phyloP scores from a whole-genome alignment of 2,113 vertebrate species.

The Serilophus lunatus region DNA sequence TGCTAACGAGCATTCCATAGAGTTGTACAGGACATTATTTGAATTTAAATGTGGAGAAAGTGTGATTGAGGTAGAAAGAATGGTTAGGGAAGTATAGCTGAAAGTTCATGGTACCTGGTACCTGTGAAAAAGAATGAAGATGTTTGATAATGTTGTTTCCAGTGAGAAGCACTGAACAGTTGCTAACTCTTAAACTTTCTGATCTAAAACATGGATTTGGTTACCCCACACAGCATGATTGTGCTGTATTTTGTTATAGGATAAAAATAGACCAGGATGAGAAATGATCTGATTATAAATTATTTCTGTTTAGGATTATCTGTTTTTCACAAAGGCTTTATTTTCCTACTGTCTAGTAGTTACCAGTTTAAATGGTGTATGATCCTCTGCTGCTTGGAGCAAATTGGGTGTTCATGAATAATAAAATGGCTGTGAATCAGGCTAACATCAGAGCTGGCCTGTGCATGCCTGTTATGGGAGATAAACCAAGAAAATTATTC shows the following conservation, averaged over 20 bases:
- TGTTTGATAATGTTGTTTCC: neutral
- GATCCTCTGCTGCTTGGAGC: neutral
- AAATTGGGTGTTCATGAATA: conserved; percentile 1
- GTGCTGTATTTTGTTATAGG: neutral
- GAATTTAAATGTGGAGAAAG: neutral
- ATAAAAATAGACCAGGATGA: neutral
- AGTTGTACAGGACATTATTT: neutral
- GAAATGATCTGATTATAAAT: neutral
- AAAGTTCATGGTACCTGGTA: neutral
- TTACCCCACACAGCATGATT: neutral
- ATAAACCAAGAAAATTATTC: neutral
- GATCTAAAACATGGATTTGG: neutral
- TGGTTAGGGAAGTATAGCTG: neutral
- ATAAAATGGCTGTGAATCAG: conserved; percentile 6
- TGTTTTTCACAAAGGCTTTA: neutral
- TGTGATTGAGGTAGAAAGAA: neutral
- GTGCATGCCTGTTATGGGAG: neutral
- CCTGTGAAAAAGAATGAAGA: neutral
- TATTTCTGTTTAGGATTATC: neutral
- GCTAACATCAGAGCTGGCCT: neutral
- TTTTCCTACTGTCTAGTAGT: neutral
- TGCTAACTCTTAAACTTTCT: neutral
- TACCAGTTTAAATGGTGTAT: conserved; percentile 18
- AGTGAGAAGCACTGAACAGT: neutral
- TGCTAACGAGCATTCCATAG: neutral